Evolutionary conservation across 2,797 vertebrate genomes (phyloP).

Genomic region (Onychomys arenicola): DNA sequence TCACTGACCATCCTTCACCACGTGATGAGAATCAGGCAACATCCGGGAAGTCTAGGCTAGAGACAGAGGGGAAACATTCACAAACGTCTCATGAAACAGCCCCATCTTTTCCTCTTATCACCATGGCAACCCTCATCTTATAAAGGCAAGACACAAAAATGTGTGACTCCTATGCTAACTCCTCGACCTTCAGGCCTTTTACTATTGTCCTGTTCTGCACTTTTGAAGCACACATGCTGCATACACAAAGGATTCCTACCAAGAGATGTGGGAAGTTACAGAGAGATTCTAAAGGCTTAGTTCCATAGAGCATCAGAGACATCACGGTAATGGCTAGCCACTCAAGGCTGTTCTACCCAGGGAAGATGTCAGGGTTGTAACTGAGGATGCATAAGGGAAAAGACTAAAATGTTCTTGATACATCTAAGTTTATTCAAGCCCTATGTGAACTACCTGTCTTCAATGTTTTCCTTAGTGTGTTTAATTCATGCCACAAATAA

Average conservation of each 20-base stretch:
- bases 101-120: constrained; percentile 52
- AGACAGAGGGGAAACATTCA: background rate
- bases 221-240: constrained; percentile 7
- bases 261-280: background rate
- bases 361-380: background rate
- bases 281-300: constrained; percentile 19
- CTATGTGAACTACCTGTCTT: background rate
- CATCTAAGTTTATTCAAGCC: background rate
- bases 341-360: background rate
- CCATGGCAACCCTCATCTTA: constrained; percentile 57
- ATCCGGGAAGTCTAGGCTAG: background rate
- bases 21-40: background rate
- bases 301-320: background rate
- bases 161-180: constrained; percentile 50
- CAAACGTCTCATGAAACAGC: constrained; percentile 16
- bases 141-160: constrained; percentile 44
- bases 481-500: background rate
- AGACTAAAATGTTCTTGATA: background rate
- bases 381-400: background rate
- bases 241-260: background rate
- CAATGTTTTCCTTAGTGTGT: background rate
- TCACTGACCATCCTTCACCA: background rate
- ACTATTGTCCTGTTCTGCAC: constrained; percentile 35
- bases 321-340: background rate
- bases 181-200: constrained; percentile 60